Evolutionary conservation across 2,888 invertebrate species (phyloP), one percentile per base, ranked within the genome.

Genomic region (Euspilapteryx auroguttella): DNA sequence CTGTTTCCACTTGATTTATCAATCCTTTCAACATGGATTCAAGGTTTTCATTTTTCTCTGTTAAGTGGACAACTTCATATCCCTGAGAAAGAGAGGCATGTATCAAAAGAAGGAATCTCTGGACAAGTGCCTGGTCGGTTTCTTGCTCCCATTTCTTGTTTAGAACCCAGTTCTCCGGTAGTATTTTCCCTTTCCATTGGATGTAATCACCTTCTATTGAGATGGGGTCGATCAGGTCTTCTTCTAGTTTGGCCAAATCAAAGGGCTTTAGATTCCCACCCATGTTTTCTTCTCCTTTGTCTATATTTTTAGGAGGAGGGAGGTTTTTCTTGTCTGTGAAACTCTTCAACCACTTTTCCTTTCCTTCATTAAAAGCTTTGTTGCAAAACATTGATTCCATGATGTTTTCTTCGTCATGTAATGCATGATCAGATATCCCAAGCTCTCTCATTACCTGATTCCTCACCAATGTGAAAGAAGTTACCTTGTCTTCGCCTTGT

Each of bases 401-500:
- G 6, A 24, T 9, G 12, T 24, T 24, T 12, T 24, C 24, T 12
- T 24, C 24, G 5, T 24, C 24, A 24, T 24, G 24, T 12, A 24
- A 12, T 12, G 4, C 6, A 12, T 24, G 24, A 12, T 24, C 24
- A 12, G 24, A 24, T 24, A 24, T 24, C 4, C 24, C 24, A 9
- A 24, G 14, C n/a, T 24, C 24, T 12, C 24, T 11, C 24, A 24
- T 24, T 12, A 24, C 24, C 12, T 24, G 24, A 12, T 7, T 9
- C n/a, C 24, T 24, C 12, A 13, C 24, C n/a, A 24, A 12, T 11
- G 12, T 24, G 14, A 24, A 24, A 24, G 24, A 24, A 24, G 24
- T 24, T n/a, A 24, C 24, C 12, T 24, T 24, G 12, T 24, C 24
- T 24, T 24, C 24, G 10, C 24, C 24, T 12, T 24, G 24, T 6